Evolutionary conservation across 2,797 vertebrate species (phyloP), one percentile per base, ranked within the genome.

Genomic region (Gallirallus australis): DNA sequence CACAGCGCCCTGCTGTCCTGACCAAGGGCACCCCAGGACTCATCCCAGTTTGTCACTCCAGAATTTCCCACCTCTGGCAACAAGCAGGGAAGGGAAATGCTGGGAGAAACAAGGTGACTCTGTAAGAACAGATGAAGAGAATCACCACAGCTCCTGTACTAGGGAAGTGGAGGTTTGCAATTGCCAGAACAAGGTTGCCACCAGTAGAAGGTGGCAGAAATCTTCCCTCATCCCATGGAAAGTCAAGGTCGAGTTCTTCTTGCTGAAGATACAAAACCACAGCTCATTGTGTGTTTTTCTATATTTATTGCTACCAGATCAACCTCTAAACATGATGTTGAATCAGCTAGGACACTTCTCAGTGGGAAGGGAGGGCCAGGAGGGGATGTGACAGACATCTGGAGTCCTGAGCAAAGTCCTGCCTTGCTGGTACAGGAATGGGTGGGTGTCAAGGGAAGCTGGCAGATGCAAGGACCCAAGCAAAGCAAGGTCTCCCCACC

Each of bases 21-120:
- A 40, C 33, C 53, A 35, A 59, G 76, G 28, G 12, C 25, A 47
- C 6, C 21, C n/a, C 0, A 0, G 3, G 20, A 7, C 47, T n/a
- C 82, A 23, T 19, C 35, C 20, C 37, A 63, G 57, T 11, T 20
- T 17, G 23, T 11, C 19, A 8, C 48, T 20, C 12, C 25, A 45
- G 69, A 35, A 42, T 21, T 40, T 70, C 57, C 59, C 24, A 15
- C 35, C 53, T 65, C 63, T 42, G 39, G 33, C 30, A 52, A 14
- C 0, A 2, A 87, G 2, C 69, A 86, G n/a, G 56, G 42, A 63
- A 42, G 33, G 64, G 42, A 53, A 53, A 35, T 15, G 21, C 2
- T 59, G 68, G 50, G 78, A 69, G 54, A 59, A n/a, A 48, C 24
- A 31, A 78, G 33, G 6, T 21, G 45, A 57, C 5, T 39, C 47